Evolutionary conservation across 2,797 vertebrate species (phyloP), one percentile per base, ranked within the genome.

Genomic region (Aplochiton taeniatus): DNA sequence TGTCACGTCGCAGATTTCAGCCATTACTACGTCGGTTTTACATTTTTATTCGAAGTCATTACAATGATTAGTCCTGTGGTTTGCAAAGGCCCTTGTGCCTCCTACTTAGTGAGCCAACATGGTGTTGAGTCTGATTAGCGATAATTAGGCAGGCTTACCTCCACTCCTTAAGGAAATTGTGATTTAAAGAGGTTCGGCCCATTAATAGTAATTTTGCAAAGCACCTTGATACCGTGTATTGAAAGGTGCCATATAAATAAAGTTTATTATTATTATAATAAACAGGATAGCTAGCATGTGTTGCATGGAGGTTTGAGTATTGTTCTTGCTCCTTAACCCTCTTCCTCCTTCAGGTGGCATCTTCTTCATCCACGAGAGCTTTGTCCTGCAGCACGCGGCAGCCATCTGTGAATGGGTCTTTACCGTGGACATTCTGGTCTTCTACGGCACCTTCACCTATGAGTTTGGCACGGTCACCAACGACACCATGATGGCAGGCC

Each of bases 331-430:
- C 84, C 91, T 89, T 89, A 81, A 91, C 83, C 14, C 64, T 0
- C 46, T 46, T 9, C 58, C 19, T 61, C 47, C 58, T 75, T 71
- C 78, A 93, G 95, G 95, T 0, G 96, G 94, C 0, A 92, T 96
- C 69, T 99, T 98, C 85, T 99, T 98, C 79, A 90, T 97, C 79
- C 95, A 98, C 0, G 95, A 98, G 88, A 98, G 94, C 77, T 95
- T 96, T 0, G 76, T 95, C 66, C 92, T 98, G 53, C 97, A 99
- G 89, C 97, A 98, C 0, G 91, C 95, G 0, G 96, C 96, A 0
- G 97, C 97, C 79, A 92, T 99, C 74, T 98, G 96, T 0, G 96
- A 99, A 83, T 99, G 97, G 97, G 92, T 97, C 73, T 99, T 97
- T 79, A 97, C 98, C 11, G 95, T 98, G 0, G 94, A 95, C 80